Conservation (phyloP, 1,140 invertebrate species). For the Samia ricini region DNA sequence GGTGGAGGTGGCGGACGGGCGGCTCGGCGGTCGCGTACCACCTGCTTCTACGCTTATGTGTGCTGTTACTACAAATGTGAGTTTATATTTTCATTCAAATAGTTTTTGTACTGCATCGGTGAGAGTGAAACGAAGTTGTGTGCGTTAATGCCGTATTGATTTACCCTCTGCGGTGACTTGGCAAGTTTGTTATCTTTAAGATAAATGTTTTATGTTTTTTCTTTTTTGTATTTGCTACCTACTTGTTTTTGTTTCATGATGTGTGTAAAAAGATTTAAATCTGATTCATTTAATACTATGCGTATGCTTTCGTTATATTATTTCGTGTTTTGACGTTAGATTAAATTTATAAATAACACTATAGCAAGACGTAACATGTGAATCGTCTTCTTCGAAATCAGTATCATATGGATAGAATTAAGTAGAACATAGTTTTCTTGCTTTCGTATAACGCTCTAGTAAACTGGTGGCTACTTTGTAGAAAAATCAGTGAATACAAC, state of each 20-base stretch:
- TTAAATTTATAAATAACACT: no score
- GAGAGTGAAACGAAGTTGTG: slow-evolving; percentile 48
- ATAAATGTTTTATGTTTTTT: slow-evolving; percentile 15
- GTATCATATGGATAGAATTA: no score
- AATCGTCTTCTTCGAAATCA: no score
- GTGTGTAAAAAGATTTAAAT: background rate
- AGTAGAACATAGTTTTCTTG: no score
- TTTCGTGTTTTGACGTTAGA: no score
- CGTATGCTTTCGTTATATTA: no score
- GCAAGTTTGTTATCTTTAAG: slow-evolving; percentile 68
- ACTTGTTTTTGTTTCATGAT: background rate
- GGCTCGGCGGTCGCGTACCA: slow-evolving; percentile 35
- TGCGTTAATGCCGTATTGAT: slow-evolving; percentile 74
- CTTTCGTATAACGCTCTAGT: no score
- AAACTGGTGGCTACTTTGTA: no score
- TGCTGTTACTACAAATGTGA: slow-evolving; percentile 40
- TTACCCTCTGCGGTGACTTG: slow-evolving; percentile 47
- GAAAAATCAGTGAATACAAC: no score
- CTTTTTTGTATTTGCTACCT: no score
- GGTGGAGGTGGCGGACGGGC: slow-evolving; percentile 29
- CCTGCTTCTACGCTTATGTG: slow-evolving; percentile 42
- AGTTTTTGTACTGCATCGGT: slow-evolving; percentile 69
- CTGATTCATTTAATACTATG: no score
- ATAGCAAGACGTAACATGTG: no score
- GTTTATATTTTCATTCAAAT: slow-evolving; percentile 73